A percentile compares a stretch with the other conserved stretches of the same genome.
Conservation (phyloP, 30 jellyfish, hydroid and myxozoan genomes). For the Phacellophora camtschatica region DNA sequence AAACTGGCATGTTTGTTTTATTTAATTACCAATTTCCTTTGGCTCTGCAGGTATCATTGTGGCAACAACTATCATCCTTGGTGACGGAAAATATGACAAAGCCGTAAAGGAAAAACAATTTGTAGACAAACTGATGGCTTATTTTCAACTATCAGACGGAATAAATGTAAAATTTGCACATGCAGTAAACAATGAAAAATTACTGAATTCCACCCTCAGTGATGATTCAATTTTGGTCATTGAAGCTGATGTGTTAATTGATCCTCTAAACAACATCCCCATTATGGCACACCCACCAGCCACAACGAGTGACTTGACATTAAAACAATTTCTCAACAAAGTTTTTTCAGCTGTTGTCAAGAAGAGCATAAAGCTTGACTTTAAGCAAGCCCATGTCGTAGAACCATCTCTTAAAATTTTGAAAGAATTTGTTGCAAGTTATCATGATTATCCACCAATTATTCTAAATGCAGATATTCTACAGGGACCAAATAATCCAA, state of each 20-base stretch:
- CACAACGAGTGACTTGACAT: conserved; percentile 71
- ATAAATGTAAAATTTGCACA: conserved; percentile 86
- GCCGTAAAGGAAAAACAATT: too few species aligned
- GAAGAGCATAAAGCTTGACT: conserved; percentile 86
- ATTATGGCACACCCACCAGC: conserved; percentile 99
- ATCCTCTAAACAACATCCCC: conserved; percentile 49
- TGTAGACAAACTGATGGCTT: conserved; percentile 27
- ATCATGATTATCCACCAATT: conserved; percentile 26
- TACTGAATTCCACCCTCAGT: conserved; percentile 25
- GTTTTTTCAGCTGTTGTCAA: conserved; percentile 4
- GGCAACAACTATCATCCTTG: too few species aligned
- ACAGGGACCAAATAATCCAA: conserved; percentile 82
- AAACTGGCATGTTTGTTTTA: too few species aligned
- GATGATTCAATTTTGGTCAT: conserved; percentile 61
- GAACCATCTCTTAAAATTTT: conserved; percentile 75
- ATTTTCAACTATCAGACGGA: conserved; percentile 76
- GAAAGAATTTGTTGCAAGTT: conserved; percentile 2
- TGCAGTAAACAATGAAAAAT: conserved; percentile 79
- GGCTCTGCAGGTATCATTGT: too few species aligned
- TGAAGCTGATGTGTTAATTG: conserved; percentile 91
- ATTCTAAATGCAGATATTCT: conserved; percentile 87
- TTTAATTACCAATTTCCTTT: too few species aligned
- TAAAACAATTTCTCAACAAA: conserved; percentile 28
- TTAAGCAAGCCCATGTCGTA: conserved; percentile 71
- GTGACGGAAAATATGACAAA: too few species aligned